Conservation (phyloP, 1,140 invertebrate genomes). For the Heliconius nattereri region DNA sequence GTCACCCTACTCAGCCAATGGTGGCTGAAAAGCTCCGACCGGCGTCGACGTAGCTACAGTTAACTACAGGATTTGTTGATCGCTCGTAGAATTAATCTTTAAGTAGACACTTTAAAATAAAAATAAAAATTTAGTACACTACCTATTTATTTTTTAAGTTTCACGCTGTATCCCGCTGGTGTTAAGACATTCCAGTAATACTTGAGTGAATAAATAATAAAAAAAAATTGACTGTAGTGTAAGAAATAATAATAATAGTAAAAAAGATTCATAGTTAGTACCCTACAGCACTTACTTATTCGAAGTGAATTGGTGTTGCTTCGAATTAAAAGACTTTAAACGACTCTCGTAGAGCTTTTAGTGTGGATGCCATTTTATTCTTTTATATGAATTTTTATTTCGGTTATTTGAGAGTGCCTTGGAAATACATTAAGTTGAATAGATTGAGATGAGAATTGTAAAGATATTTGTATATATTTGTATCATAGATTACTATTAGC, state of each 20-base stretch:
- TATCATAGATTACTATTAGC: too few relatives aligned
- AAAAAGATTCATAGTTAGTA: background rate
- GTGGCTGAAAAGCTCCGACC: slow-evolving; percentile 25
- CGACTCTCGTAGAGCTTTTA: background rate
- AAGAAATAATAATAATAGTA: too few relatives aligned
- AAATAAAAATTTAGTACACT: background rate
- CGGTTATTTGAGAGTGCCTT: background rate
- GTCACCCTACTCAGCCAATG: slow-evolving; percentile 14
- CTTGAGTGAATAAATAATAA: too few relatives aligned
- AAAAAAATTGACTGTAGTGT: too few relatives aligned
- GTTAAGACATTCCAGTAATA: too few relatives aligned
- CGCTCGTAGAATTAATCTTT: background rate
- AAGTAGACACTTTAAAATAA: background rate
- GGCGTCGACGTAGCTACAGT: slow-evolving; percentile 1
- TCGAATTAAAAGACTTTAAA: slow-evolving; percentile 4
- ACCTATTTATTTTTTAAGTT: too few relatives aligned
- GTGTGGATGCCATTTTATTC: background rate
- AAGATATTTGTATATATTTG: too few relatives aligned
- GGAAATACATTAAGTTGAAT: background rate
- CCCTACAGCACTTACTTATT: background rate
- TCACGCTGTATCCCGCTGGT: too few relatives aligned
- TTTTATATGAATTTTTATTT: background rate
- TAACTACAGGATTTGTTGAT: slow-evolving; percentile 10
- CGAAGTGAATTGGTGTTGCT: background rate
- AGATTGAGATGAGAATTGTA: background rate